Evolutionary conservation across 2,113 vertebrate species (phyloP).

Genomic region (Mustelus asterias): DNA sequence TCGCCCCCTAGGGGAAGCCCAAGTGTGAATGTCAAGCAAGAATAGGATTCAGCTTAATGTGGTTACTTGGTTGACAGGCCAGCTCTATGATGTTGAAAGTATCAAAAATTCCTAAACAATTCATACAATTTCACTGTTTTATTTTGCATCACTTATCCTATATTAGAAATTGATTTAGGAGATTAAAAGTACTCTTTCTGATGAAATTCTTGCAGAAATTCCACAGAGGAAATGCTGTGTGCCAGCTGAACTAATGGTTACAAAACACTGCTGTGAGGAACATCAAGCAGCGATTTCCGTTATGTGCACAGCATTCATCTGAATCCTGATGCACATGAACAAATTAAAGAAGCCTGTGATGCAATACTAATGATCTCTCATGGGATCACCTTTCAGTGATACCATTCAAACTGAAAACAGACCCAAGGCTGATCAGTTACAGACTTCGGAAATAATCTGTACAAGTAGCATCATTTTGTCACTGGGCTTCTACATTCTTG

Average conservation of each 20-base stretch:
- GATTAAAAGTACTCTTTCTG: constrained; percentile 19
- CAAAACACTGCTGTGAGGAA: constrained; percentile 65
- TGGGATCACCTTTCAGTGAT: constrained; percentile 50
- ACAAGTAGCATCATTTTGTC: constrained; percentile 26
- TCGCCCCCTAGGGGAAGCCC: constrained; percentile 24
- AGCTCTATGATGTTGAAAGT: neutral
- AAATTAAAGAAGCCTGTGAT: constrained; percentile 71
- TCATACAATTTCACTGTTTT: neutral
- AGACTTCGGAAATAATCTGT: constrained; percentile 3
- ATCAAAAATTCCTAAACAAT: neutral
- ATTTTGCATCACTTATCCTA: neutral
- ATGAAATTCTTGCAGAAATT: constrained; percentile 52
- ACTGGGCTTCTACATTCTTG: neutral
- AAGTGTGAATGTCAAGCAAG: constrained; percentile 34
- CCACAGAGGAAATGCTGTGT: constrained; percentile 67
- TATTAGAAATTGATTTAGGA: neutral
- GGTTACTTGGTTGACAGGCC: neutral
- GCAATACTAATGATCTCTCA: constrained; percentile 66
- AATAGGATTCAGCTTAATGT: neutral
- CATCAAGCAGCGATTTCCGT: constrained; percentile 55
- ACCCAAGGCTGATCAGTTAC: constrained; percentile 11
- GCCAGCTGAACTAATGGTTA: constrained; percentile 61
- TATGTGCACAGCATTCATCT: constrained; percentile 54
- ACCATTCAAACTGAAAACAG: constrained; percentile 15
- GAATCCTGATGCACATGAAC: constrained; percentile 56